Base-by-base conservation (phyloP, 2,888 invertebrate genomes). In the Syrphus vitripennis region DNA sequence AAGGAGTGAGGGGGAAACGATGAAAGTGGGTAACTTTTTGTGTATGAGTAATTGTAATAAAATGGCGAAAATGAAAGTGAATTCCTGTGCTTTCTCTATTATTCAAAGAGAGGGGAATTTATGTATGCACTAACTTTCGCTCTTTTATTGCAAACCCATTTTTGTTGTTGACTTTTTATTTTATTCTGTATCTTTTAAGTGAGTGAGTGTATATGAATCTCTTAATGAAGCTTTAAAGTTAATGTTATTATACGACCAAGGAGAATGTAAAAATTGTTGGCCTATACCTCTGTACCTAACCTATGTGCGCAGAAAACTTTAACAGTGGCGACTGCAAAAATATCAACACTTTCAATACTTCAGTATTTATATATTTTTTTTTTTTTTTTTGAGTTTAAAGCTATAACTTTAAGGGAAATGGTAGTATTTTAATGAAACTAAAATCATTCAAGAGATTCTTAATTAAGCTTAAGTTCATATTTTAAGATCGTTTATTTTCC, bases 11-110 rank as follows among this genome's bases (percentile, higher is more conserved):
- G 34, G 19, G 9, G 29, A 4, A n/a, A 16, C 40, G 29, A 57
- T 50, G 50, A 50, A 61, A 9, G 21, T 70, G 12, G 57, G 45
- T 16, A 57, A 69, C 19, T 45, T 45, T 76, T 40, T 1, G 45
- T 45, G 21, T 37, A 42, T 65, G 31, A 76, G 75, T 55, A 69
- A 59, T 71, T 59, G 65, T 61, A 24, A 31, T 29, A 61, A 80
- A 76, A 80, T 72, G 53, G 57, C 72, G 76, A 82, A 78, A 86
- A 82, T 74, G 86, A 86, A 86, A 86, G 86, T 86, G 86, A 86
- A 74, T 86, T 74, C 50, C 16, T 12, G 69, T 65, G 86, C 74
- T 82, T 78, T 77, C 55, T 67, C 42, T 6, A 31, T 48, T 19
- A 42, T 16, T 61, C 14, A 50, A 50, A 34, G 59, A 16, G 4